Evolutionary conservation across 2,113 vertebrate species (phyloP), one percentile per base, ranked within the genome.

Genomic region (Sylvilagus bachmani): DNA sequence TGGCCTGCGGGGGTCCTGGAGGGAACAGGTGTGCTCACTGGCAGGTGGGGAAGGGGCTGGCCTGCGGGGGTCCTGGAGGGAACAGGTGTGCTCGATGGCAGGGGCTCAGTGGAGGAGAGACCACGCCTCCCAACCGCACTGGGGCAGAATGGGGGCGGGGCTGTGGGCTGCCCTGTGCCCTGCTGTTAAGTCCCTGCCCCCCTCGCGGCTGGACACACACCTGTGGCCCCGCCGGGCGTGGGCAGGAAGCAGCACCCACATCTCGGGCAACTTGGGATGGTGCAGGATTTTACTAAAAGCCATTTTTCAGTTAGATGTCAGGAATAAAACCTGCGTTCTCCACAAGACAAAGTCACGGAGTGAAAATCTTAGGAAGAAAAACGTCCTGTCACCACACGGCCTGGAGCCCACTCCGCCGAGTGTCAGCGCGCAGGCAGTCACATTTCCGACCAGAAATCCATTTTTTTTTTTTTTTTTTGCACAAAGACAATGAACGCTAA

Each of bases 401-500:
- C 53, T 58, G 19, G 66, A 79, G 88, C 49, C 13, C 55, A 3
- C 19, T 58, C 55, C 55, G 13, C 5, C 2, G 14, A 19, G 22
- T 8, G 61, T 64, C 58, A 27, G 27, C 19, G 1, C 12, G 27
- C 53, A 10, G 21, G 80, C 51, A 27, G 17, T 75, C 84, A 38
- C 89, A 71, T 58, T 93, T 71, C 66, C 93, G 93, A 74, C 14
- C n/a, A 64, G 7, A 83, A 89, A 81, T 66, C 36, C 91, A 31
- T 89, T 95, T 96, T 95, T 96, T 83, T 86, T 84, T 86, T 74
- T 44, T 44, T 44, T 44, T 44, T 44, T 6, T 44, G 90, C 95
- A 92, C 96, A 73, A 90, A 97, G 91, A 86, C 86, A 91, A 71
- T 90, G 31, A 82, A 84, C 89, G 79, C 79, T 66, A 86, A 80